phyloP scores from a whole-genome alignment of 2,113 vertebrate genomes.

The Thermophis baileyi region DNA sequence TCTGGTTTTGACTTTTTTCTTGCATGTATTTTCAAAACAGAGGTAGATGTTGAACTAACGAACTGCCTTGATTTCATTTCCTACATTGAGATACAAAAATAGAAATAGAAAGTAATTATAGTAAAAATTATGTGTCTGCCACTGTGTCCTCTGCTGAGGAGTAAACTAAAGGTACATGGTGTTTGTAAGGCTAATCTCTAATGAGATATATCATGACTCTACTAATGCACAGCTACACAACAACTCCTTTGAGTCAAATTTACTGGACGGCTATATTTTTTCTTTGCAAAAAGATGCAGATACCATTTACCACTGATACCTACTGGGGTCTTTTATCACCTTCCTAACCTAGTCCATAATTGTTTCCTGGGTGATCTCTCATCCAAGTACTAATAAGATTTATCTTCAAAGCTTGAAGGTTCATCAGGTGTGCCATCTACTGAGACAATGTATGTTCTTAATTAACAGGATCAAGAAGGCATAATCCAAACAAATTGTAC shows the following conservation, averaged over 20 bases:
- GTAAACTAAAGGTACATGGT: background rate
- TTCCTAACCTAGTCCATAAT: background rate
- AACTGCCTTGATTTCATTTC: background rate
- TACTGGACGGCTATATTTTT: background rate
- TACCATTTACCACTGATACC: background rate
- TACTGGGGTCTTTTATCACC: background rate
- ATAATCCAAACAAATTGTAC: background rate
- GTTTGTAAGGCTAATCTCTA: background rate
- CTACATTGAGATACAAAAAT: background rate
- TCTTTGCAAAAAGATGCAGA: background rate
- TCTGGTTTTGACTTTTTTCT: background rate
- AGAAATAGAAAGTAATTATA: background rate
- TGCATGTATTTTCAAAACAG: background rate
- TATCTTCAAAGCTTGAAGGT: background rate
- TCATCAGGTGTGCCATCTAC: background rate
- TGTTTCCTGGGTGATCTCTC: background rate
- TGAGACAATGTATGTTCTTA: background rate
- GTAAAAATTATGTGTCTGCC: background rate
- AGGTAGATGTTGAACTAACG: background rate
- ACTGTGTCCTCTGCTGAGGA: background rate
- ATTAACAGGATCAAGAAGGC: background rate
- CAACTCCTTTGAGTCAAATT: background rate
- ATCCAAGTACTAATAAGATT: background rate
- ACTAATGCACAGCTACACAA: background rate
- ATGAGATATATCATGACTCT: background rate